These are phyloP conservation scores for Argopecten irradians DNA, from an alignment of 1,140 invertebrate genomes.

Conservation along the genomic window DNA sequence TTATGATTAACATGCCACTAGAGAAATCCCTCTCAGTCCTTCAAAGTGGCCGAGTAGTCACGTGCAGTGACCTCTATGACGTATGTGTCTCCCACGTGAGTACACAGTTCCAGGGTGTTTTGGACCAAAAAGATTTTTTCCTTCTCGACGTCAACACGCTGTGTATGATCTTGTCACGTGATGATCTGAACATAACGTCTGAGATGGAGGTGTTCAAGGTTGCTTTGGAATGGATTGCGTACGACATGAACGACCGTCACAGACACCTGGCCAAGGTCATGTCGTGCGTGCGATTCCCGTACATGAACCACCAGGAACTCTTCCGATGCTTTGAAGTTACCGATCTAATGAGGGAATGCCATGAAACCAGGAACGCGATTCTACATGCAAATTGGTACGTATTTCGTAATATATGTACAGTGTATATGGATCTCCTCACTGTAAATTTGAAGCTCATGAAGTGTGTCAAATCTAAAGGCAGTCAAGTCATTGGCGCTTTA, in stretches of 20 bases:
- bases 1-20: conserved; percentile 25
- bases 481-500: no score
- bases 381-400: conserved; percentile 53
- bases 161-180: conserved; percentile 30
- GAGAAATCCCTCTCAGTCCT: conserved; percentile 20
- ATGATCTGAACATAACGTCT: conserved; percentile 30
- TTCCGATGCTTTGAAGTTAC: conserved; percentile 42
- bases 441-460: no score
- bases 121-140: conserved; percentile 21
- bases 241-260: conserved; percentile 31
- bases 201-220: conserved; percentile 46
- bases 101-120: conserved; percentile 27
- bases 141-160: conserved; percentile 38
- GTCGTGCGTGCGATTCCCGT: conserved; percentile 50
- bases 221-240: conserved; percentile 38
- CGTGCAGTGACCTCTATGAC: conserved; percentile 32
- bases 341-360: conserved; percentile 40
- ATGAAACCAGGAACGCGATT: conserved; percentile 29
- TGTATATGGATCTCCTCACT: neutral
- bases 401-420: neutral
- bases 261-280: conserved; percentile 38
- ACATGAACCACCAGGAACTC: conserved; percentile 45
- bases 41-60: neutral
- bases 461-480: no score
- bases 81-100: neutral